phyloP scores from a whole-genome alignment of 2,888 invertebrate genomes.

The Lycocerus yunnanus region DNA sequence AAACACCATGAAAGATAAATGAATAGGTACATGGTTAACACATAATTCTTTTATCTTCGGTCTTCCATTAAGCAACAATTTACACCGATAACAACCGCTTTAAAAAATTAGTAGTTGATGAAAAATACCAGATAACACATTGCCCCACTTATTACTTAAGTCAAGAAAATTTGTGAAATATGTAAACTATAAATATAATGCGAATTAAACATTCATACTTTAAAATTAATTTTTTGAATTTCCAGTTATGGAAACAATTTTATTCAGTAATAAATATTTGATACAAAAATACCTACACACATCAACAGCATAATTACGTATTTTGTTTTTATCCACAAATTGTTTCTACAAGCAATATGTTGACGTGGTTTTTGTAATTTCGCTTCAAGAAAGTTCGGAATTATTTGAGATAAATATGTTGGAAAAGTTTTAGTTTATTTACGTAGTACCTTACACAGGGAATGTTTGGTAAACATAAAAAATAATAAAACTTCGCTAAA shows the following conservation, averaged over 20 bases:
- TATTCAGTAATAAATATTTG: background rate
- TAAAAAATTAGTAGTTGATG: slow-evolving; percentile 33
- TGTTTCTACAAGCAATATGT: background rate
- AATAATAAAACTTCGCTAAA: background rate
- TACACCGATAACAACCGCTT: slow-evolving; percentile 29
- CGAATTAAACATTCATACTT: slow-evolving; percentile 10
- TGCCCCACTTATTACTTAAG: slow-evolving; percentile 28
- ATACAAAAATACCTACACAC: no score
- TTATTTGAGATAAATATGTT: background rate
- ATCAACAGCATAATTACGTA: no score
- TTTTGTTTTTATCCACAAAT: background rate
- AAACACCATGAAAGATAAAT: background rate
- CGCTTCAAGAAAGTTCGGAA: background rate
- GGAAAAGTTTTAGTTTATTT: background rate
- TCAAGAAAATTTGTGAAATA: slow-evolving; percentile 22
- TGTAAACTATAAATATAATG: slow-evolving; percentile 24
- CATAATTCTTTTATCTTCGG: slow-evolving; percentile 1
- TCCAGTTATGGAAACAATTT: background rate
- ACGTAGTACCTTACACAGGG: background rate
- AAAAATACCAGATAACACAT: slow-evolving; percentile 35
- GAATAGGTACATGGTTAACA: slow-evolving; percentile 1
- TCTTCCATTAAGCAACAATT: slow-evolving; percentile 20
- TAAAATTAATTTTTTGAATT: background rate
- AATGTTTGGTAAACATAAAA: background rate
- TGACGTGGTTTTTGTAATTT: background rate